These are phyloP conservation scores for Pogoniulus pusillus DNA, from an alignment of 2,797 vertebrate genomes.

Conservation along the genomic window DNA sequence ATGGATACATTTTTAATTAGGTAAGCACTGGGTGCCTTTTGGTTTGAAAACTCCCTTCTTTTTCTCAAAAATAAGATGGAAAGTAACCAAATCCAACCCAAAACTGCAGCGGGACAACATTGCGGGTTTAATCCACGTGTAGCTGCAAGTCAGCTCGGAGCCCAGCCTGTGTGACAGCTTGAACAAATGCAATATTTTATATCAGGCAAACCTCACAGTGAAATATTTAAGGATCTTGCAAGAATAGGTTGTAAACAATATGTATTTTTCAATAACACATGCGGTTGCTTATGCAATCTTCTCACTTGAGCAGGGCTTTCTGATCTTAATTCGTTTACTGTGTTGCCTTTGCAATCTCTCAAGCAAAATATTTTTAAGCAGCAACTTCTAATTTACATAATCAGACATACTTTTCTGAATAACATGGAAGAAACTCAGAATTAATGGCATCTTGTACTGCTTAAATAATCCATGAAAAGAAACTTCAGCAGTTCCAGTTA, in stretches of 20 bases:
- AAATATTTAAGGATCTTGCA: slow-evolving; percentile 74
- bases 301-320: slow-evolving; percentile 67
- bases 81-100: slow-evolving; percentile 65
- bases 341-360: slow-evolving; percentile 61
- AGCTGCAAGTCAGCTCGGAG: slow-evolving; percentile 67
- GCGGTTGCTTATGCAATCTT: slow-evolving; percentile 65
- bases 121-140: slow-evolving; percentile 53
- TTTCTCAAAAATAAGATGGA: slow-evolving; percentile 58
- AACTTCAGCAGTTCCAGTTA: slow-evolving; percentile 54
- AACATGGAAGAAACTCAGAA: slow-evolving; percentile 52
- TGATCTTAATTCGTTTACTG: slow-evolving; percentile 71
- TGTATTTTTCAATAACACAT: slow-evolving; percentile 66
- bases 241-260: slow-evolving; percentile 68
- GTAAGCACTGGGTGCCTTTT: slow-evolving; percentile 63
- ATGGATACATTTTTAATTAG: slow-evolving; percentile 80
- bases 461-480: slow-evolving; percentile 65
- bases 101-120: slow-evolving; percentile 54
- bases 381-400: slow-evolving; percentile 75
- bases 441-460: slow-evolving; percentile 55
- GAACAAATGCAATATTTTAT: slow-evolving; percentile 69
- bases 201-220: slow-evolving; percentile 68
- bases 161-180: slow-evolving; percentile 61
- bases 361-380: slow-evolving; percentile 69
- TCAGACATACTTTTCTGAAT: slow-evolving; percentile 67
- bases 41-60: slow-evolving; percentile 69